These are phyloP conservation scores for Microcebus tavaratra DNA, from an alignment of 2,113 vertebrate genomes.

Conservation along the genomic window DNA sequence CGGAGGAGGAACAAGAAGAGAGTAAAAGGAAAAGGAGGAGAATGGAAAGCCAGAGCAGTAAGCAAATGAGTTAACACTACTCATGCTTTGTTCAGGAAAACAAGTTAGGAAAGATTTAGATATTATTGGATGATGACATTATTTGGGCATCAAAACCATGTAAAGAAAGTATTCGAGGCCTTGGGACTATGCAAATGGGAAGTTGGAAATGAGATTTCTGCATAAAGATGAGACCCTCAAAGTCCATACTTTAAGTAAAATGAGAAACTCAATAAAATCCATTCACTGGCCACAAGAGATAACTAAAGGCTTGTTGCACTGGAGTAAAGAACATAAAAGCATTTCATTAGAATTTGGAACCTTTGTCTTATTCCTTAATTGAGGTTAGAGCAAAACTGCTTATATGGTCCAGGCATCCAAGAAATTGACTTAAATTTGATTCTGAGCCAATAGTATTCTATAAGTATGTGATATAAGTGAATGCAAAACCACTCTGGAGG, in stretches of 20 bases:
- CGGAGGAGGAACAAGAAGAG: too few relatives aligned
- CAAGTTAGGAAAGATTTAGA: neutral
- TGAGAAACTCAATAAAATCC: neutral
- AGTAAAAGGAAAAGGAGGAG: neutral
- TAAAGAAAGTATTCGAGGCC: neutral
- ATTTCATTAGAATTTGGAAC: neutral
- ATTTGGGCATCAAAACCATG: neutral
- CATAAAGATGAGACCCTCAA: neutral
- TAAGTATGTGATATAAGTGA: neutral
- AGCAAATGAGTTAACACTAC: neutral
- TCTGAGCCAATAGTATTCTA: neutral
- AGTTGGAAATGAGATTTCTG: neutral
- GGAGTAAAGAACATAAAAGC: neutral
- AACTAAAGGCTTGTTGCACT: neutral
- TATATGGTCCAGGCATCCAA: neutral
- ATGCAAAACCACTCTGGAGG: neutral
- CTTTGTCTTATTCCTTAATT: neutral
- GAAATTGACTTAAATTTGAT: constrained; percentile 18
- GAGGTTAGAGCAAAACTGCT: neutral
- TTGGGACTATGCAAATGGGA: neutral
- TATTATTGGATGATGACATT: neutral
- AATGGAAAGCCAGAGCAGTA: neutral
- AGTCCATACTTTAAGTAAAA: neutral
- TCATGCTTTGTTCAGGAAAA: neutral
- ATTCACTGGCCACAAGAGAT: neutral